A percentile compares a stretch with the other conserved stretches of the same genome.
Conservation (phyloP, 2,797 vertebrate species). For the Periparus ater region DNA sequence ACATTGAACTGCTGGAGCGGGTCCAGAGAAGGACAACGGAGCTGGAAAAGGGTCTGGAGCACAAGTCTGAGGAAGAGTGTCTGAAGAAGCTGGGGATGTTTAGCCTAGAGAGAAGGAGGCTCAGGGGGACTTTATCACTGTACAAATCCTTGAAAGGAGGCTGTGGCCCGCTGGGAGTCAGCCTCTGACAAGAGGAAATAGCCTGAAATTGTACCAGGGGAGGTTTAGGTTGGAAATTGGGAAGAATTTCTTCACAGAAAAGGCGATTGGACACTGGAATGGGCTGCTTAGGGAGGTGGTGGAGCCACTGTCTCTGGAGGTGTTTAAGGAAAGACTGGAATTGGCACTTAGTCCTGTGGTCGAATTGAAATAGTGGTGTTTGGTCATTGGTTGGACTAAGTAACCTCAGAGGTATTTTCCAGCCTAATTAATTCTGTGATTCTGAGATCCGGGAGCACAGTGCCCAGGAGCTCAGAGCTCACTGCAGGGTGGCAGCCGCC, state of each 20-base stretch:
- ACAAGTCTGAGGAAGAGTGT: neutral
- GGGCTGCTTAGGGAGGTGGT: neutral
- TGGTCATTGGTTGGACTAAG: neutral
- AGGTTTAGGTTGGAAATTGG: neutral
- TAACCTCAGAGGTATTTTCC: neutral
- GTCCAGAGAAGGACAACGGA: neutral
- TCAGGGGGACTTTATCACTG: neutral
- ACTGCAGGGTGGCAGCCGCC: accelerated
- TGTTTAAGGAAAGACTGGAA: neutral
- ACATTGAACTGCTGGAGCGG: neutral
- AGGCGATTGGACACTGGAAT: neutral
- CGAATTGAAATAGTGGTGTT: neutral
- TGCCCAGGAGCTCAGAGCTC: neutral
- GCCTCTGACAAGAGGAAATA: accelerated
- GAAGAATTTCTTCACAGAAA: neutral
- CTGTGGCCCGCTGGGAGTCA: accelerated
- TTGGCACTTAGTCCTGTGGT: neutral
- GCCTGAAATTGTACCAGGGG: neutral
- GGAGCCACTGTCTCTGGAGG: neutral
- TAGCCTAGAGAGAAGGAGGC: too few species aligned
- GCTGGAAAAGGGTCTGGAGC: neutral
- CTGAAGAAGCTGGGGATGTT: neutral
- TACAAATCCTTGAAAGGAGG: neutral
- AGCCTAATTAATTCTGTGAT: neutral
- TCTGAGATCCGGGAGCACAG: neutral